These are phyloP conservation scores for Pagetopsis macropterus DNA, from an alignment of 2,797 vertebrate genomes.

Conservation along the genomic window DNA sequence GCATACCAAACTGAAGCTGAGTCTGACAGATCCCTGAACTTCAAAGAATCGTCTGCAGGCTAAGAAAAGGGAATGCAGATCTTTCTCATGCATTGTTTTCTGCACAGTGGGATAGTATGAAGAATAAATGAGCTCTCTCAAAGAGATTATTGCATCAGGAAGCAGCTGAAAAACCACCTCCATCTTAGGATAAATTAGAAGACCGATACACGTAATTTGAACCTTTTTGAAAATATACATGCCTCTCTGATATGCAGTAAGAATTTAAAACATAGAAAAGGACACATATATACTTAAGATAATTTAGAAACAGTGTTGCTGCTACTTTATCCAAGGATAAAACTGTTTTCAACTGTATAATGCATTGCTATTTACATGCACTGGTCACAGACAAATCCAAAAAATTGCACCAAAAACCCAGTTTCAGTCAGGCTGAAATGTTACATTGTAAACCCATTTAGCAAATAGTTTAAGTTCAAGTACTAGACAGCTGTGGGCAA, in stretches of 20 bases:
- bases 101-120: conserved; percentile 19
- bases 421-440: not conserved
- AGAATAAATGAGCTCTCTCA: conserved; percentile 12
- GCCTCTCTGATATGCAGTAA: not conserved
- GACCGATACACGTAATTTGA: too few species aligned
- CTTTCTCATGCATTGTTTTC: conserved; percentile 51
- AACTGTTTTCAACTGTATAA: not conserved
- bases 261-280: not conserved
- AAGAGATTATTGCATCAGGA: not conserved
- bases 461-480: not conserved
- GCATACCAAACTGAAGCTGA: conserved; percentile 58
- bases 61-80: conserved; percentile 16
- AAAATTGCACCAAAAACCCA: not conserved
- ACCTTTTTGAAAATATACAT: not conserved
- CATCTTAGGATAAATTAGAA: not conserved
- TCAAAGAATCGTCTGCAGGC: conserved; percentile 71
- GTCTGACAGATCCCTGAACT: conserved; percentile 71
- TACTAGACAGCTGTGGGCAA: not conserved
- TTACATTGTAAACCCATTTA: not conserved
- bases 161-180: not conserved
- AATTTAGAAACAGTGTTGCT: not conserved
- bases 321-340: not conserved
- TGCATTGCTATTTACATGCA: not conserved
- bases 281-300: not conserved
- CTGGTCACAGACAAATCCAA: not conserved